phyloP scores from a whole-genome alignment of 1,140 invertebrate species.

The Microvelia longipes region DNA sequence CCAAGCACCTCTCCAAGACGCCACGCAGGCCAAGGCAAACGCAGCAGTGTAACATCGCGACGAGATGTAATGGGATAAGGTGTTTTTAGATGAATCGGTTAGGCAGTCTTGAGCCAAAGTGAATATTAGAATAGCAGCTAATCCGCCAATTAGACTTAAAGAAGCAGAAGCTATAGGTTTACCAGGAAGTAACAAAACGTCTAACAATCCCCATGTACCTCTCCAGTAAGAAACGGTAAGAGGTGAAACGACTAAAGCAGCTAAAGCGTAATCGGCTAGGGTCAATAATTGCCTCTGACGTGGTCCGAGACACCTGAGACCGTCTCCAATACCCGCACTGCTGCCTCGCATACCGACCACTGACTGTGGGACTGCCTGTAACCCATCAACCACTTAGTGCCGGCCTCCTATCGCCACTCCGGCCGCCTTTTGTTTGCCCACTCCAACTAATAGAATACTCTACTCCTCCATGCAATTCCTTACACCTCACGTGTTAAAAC shows the following conservation, averaged over 20 bases:
- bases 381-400: slow-evolving; percentile 5
- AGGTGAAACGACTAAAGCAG: slow-evolving; percentile 53
- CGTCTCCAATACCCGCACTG: slow-evolving; percentile 26
- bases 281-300: slow-evolving; percentile 42
- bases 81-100: slow-evolving; percentile 41
- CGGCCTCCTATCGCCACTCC: not conserved
- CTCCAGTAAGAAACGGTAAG: slow-evolving; percentile 72
- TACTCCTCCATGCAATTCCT: no score
- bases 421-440: not conserved
- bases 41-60: slow-evolving; percentile 58
- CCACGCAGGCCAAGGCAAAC: slow-evolving; percentile 62
- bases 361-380: slow-evolving; percentile 3
- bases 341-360: slow-evolving; percentile 20
- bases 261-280: slow-evolving; percentile 51
- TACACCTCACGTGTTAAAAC: no score
- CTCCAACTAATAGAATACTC: not conserved
- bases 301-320: slow-evolving; percentile 25
- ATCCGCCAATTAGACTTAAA: slow-evolving; percentile 49
- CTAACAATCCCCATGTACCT: slow-evolving; percentile 66
- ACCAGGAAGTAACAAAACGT: slow-evolving; percentile 47
- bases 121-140: slow-evolving; percentile 48
- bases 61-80: slow-evolving; percentile 48
- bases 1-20: slow-evolving; percentile 72
- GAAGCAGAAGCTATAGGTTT: slow-evolving; percentile 40
- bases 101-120: slow-evolving; percentile 47